Percentiles rank a stretch among this genome's conserved stretches.
Evolutionary conservation across 2,888 invertebrate species (phyloP).

Genomic region (Caenorhabditis sp.): DNA sequence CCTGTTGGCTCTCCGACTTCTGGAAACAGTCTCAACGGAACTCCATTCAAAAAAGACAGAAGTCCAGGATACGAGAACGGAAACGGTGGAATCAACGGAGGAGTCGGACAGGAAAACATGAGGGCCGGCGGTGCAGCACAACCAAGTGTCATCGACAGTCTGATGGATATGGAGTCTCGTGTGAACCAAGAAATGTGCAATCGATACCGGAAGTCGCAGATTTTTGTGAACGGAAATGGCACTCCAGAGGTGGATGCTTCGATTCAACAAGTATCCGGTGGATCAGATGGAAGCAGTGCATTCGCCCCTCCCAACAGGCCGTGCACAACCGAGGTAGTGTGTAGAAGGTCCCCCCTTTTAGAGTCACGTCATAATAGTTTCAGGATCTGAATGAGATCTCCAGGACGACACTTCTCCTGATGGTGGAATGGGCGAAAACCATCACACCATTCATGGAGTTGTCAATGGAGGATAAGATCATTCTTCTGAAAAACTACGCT

Average conservation of each 20-base stretch:
- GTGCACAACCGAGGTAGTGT: slow-evolving; percentile 74
- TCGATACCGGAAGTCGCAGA: slow-evolving; percentile 73
- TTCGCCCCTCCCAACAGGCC: slow-evolving; percentile 71
- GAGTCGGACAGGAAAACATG: slow-evolving; percentile 53
- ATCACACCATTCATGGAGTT: slow-evolving; percentile 81
- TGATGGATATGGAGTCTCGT: slow-evolving; percentile 81
- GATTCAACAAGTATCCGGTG: slow-evolving; percentile 13
- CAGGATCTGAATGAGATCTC: slow-evolving; percentile 82
- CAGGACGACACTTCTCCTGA: slow-evolving; percentile 80
- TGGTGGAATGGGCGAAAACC: slow-evolving; percentile 83
- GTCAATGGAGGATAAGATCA: slow-evolving; percentile 80
- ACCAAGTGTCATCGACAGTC: slow-evolving; percentile 74
- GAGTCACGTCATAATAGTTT: not conserved
- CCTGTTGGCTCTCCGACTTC: slow-evolving; percentile 77
- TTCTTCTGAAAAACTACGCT: slow-evolving; percentile 82
- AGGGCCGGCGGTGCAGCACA: slow-evolving; percentile 15
- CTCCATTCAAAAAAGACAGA: slow-evolving; percentile 75
- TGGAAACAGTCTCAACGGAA: slow-evolving; percentile 47
- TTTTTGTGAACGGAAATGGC: slow-evolving; percentile 41
- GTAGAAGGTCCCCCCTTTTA: not conserved
- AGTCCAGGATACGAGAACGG: slow-evolving; percentile 66
- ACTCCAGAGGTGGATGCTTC: not conserved
- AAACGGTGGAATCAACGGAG: slow-evolving; percentile 33
- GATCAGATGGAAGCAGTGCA: slow-evolving; percentile 51
- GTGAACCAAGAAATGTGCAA: slow-evolving; percentile 77